A percentile compares a stretch with the other conserved stretches of the same genome.
phyloP scores from a whole-genome alignment of 2,113 vertebrate species.

The Acanthochromis polyacanthus region DNA sequence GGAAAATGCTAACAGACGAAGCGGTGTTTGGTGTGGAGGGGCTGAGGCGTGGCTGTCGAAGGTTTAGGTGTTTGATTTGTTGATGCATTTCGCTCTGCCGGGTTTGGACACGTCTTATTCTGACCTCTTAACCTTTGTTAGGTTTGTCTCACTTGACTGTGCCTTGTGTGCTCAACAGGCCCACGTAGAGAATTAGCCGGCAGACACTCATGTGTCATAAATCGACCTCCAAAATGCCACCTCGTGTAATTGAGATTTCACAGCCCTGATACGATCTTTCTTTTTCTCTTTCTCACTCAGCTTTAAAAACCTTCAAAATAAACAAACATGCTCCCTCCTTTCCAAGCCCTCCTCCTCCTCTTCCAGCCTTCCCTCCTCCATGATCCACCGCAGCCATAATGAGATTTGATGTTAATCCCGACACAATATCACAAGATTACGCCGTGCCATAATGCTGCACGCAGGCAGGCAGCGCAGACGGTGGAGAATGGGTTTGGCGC shows the following conservation, averaged over 20 bases:
- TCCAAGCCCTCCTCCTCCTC: slow-evolving; percentile 8
- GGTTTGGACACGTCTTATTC: slow-evolving; percentile 18
- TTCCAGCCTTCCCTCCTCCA: slow-evolving; percentile 11
- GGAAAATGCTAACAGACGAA: slow-evolving; percentile 35
- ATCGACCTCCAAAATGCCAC: slow-evolving; percentile 41
- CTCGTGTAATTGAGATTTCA: slow-evolving; percentile 74
- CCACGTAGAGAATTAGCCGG: slow-evolving; percentile 24
- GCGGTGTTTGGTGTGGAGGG: slow-evolving; percentile 16
- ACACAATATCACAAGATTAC: slow-evolving; percentile 83
- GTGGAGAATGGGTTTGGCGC: slow-evolving; percentile 71
- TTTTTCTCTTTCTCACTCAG: neutral
- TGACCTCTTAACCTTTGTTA: slow-evolving; percentile 41
- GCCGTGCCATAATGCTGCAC: slow-evolving; percentile 49
- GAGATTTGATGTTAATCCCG: slow-evolving; percentile 83
- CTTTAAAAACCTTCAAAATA: slow-evolving; percentile 28
- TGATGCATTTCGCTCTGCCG: neutral
- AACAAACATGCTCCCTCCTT: neutral
- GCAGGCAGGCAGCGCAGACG: slow-evolving; percentile 44
- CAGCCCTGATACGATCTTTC: slow-evolving; percentile 61
- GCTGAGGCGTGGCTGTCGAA: slow-evolving; percentile 13
- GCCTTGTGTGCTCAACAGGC: slow-evolving; percentile 21
- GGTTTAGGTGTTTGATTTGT: slow-evolving; percentile 46
- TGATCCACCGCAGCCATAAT: slow-evolving; percentile 67
- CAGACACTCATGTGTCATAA: slow-evolving; percentile 35
- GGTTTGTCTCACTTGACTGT: neutral